Base-by-base conservation (phyloP, 2,797 vertebrate genomes). In the Protonibea diacanthus region DNA sequence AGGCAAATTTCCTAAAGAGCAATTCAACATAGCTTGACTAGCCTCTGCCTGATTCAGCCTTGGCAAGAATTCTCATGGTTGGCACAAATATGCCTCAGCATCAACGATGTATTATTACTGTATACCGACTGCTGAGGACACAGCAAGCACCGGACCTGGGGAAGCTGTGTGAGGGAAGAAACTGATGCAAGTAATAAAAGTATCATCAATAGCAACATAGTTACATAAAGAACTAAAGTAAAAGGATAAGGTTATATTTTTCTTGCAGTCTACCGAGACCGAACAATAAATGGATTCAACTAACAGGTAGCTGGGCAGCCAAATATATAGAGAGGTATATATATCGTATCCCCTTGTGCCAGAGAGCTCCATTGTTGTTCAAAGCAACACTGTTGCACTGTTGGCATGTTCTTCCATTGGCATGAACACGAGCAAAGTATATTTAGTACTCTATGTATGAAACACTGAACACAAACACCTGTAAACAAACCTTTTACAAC, bases 1-100 rank as follows among this genome's bases (percentile, higher is more conserved):
- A 23, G 79, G 71, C 58, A 77, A 65, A 51, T 84, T 55, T 82
- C 68, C 67, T 63, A 74, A 85, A 86, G 78, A 78, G 71, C 72
- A 66, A 58, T 64, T 65, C 29, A 65, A 58, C 62, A 66, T 65
- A 76, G 57, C 60, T 66, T 14, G 40, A 78, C 64, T 49, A 64
- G 69, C 62, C 58, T 76, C 74, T 77, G 71, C 56, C 72, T 80
- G 79, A 76, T 83, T 80, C 82, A 66, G 72, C 56, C 45, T 81
- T 81, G 83, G 87, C 84, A 79, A 71, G n/a, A 68, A 72, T 45
- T 27, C 44, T 72, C 49, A 48, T 4, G 25, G 69, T 47, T 88
- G 77, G 87, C 84, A 85, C 47, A 62, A 53, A 71, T 76, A 61
- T 10, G 51, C 49, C 27, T 81, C 53, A 25, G 71, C 84, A 84